phyloP scores from a whole-genome alignment of 1,140 invertebrate species.

The Lepidurus couesii region DNA sequence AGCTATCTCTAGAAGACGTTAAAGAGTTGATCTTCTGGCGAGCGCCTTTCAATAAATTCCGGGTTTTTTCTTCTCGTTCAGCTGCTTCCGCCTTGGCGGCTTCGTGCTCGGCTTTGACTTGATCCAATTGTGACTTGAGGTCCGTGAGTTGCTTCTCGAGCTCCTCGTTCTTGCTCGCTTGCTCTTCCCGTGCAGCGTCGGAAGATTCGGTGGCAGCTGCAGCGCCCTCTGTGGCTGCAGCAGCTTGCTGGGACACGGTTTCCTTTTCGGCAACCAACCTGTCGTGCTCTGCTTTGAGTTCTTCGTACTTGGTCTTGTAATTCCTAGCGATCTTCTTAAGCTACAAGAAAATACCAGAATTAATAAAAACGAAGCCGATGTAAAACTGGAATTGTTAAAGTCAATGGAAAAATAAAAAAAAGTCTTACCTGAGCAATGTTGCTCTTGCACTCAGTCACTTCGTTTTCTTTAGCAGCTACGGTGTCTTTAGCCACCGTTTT shows the following conservation, averaged over 20 bases:
- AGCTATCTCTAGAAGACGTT: conserved; percentile 58
- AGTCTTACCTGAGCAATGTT: conserved; percentile 57
- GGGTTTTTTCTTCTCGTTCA: conserved; percentile 61
- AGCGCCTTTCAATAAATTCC: conserved; percentile 63
- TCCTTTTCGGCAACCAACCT: conserved; percentile 46
- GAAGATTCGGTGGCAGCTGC: conserved; percentile 45
- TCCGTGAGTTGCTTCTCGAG: conserved; percentile 47
- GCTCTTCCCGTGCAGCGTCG: conserved; percentile 46
- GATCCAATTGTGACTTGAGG: conserved; percentile 45
- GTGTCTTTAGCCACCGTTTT: conserved; percentile 37
- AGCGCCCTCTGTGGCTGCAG: conserved; percentile 44
- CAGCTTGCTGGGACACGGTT: conserved; percentile 46
- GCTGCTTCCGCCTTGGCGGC: conserved; percentile 61
- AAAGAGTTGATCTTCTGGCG: conserved; percentile 63
- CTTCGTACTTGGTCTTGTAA: conserved; percentile 81
- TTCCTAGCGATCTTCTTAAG: conserved; percentile 86
- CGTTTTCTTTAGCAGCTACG: conserved; percentile 55
- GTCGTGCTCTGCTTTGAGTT: conserved; percentile 56
- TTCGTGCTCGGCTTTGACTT: conserved; percentile 48
- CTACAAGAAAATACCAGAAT: conserved; percentile 44
- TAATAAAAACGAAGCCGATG: conserved; percentile 20
- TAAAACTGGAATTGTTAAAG: conserved; percentile 25
- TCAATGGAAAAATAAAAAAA: conserved; percentile 31
- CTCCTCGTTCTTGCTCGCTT: conserved; percentile 49
- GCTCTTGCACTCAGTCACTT: conserved; percentile 64